A percentile compares a stretch with the other conserved stretches of the same genome.
Conservation (phyloP, 2,888 invertebrate genomes). For the Xanthorhoe spadicearia region DNA sequence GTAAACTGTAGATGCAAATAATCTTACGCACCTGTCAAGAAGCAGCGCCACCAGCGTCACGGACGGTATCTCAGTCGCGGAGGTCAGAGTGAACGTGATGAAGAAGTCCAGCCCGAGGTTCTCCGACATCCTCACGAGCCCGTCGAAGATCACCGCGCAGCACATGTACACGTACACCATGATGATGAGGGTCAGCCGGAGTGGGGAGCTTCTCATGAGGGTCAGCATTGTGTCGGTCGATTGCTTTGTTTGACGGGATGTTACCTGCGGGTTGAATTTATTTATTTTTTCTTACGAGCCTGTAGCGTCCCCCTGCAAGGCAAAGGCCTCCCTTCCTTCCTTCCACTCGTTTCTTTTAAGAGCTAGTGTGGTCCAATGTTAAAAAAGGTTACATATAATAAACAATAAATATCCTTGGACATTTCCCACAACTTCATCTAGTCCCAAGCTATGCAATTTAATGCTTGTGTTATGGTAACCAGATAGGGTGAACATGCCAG, state of each 20-base stretch:
- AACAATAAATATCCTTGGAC: too few relatives aligned
- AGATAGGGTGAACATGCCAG: too few relatives aligned
- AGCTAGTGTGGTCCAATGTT: too few relatives aligned
- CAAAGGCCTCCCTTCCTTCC: too few relatives aligned
- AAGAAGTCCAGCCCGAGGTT: slow-evolving; percentile 77
- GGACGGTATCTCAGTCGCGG: slow-evolving; percentile 78
- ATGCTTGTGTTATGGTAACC: too few relatives aligned
- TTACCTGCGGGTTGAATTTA: slow-evolving; percentile 54
- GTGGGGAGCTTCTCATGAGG: slow-evolving; percentile 60
- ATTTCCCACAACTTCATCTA: too few relatives aligned
- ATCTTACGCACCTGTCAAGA: slow-evolving; percentile 71
- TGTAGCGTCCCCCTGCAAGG: too few relatives aligned
- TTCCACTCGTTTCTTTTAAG: too few relatives aligned
- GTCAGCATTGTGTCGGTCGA: slow-evolving; percentile 63
- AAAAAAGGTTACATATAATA: too few relatives aligned
- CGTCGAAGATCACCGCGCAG: slow-evolving; percentile 75
- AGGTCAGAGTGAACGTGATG: slow-evolving; percentile 74
- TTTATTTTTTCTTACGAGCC: too few relatives aligned
- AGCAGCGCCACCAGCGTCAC: slow-evolving; percentile 69
- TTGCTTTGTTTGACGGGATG: slow-evolving; percentile 63
- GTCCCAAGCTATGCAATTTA: too few relatives aligned
- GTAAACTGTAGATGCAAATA: too few relatives aligned
- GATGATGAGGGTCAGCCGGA: slow-evolving; percentile 62
- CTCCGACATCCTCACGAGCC: slow-evolving; percentile 77
- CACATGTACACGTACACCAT: slow-evolving; percentile 73